phyloP scores from a whole-genome alignment of 2,888 invertebrate genomes.

The Drosophila rellima region DNA sequence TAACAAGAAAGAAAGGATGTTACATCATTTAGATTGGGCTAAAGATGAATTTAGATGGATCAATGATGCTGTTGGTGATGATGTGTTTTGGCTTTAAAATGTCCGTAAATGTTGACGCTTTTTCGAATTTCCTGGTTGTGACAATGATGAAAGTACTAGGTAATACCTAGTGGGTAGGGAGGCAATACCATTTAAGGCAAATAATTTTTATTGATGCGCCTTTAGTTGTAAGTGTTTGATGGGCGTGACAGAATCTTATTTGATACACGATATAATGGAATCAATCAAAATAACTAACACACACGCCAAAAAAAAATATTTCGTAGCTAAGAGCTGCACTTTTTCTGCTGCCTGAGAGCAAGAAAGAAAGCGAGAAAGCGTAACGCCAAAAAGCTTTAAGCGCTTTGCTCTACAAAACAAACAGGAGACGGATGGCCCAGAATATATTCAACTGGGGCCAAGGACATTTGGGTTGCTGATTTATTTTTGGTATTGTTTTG shows the following conservation, averaged over 20 bases:
- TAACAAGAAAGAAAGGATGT: slow-evolving; percentile 20
- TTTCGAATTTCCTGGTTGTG: slow-evolving; percentile 56
- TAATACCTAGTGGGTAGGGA: no score
- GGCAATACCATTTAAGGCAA: no score
- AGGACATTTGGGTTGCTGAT: slow-evolving; percentile 59
- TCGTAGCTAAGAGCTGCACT: slow-evolving; percentile 50
- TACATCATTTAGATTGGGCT: slow-evolving; percentile 57
- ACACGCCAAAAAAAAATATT: slow-evolving; percentile 26
- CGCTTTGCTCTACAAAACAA: slow-evolving; percentile 64
- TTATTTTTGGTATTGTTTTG: slow-evolving; percentile 7
- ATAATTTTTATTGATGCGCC: slow-evolving; percentile 34
- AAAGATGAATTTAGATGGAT: slow-evolving; percentile 32
- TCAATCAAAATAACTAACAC: slow-evolving; percentile 74
- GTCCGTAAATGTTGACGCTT: slow-evolving; percentile 42
- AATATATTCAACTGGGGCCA: slow-evolving; percentile 69
- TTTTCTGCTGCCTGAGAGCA: slow-evolving; percentile 50
- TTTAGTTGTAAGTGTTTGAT: slow-evolving; percentile 45
- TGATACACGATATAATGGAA: slow-evolving; percentile 75
- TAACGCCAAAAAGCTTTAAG: slow-evolving; percentile 50
- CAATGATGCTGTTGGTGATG: slow-evolving; percentile 18
- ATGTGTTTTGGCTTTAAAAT: slow-evolving; percentile 46
- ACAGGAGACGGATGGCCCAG: slow-evolving; percentile 69
- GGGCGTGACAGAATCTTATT: slow-evolving; percentile 69
- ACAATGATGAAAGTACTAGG: no score
- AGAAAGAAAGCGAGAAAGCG: slow-evolving; percentile 14